Conservation (phyloP, 2,113 vertebrate species). For the Pionites leucogaster region DNA sequence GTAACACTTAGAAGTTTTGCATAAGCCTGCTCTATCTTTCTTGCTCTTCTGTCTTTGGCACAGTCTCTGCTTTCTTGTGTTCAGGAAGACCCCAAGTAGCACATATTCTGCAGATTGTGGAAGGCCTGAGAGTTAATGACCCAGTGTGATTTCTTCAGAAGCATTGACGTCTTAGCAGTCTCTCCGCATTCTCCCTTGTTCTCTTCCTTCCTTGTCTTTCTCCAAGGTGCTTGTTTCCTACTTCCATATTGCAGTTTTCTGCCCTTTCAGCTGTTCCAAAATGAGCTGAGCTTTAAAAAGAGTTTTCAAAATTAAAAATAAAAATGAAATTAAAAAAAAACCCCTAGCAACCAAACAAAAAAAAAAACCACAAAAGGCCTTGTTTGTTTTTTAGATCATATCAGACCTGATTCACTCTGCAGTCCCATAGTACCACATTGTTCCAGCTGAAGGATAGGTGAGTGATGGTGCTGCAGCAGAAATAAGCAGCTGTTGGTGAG, state of each 20-base stretch:
- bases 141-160: neutral
- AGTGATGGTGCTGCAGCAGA: neutral
- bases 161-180: neutral
- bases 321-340: neutral
- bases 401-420: neutral
- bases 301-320: neutral
- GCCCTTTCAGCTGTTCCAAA: neutral
- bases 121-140: neutral
- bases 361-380: neutral
- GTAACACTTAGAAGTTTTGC: neutral
- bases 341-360: neutral
- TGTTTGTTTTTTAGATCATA: neutral
- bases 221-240: neutral
- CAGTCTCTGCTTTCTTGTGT: neutral
- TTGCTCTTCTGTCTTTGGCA: neutral
- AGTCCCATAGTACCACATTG: neutral
- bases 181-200: neutral
- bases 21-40: neutral
- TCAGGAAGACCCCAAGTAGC: neutral
- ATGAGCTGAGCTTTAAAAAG: neutral
- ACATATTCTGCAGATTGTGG: rapidly evolving
- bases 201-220: neutral
- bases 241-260: neutral
- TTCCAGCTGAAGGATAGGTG: neutral
- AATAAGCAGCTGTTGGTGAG: neutral